phyloP scores from a whole-genome alignment of 64 coral and sea anemone species.

The Trachythela sp. region DNA sequence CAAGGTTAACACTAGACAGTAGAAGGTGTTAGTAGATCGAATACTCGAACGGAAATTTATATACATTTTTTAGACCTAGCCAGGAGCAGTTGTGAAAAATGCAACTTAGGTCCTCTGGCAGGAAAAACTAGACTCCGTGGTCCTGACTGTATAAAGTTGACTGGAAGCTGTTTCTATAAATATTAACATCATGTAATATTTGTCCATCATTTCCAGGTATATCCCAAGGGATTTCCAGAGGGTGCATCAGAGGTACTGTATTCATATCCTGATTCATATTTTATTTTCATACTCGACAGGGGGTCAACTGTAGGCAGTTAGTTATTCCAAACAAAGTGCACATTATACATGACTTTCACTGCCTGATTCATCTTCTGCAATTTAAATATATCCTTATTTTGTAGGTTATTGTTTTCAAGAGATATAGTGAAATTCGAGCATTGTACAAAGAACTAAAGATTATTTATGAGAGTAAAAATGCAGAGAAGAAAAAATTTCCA shows the following conservation, averaged over 20 bases:
- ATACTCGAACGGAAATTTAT: too few species aligned
- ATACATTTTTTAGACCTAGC: too few species aligned
- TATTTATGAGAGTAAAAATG: conserved; percentile 54
- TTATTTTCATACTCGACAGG: too few species aligned
- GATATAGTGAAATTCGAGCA: conserved; percentile 84
- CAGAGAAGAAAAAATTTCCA: conserved; percentile 55
- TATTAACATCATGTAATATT: not conserved
- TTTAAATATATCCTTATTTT: not conserved
- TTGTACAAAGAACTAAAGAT: conserved; percentile 70
- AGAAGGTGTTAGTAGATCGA: too few species aligned
- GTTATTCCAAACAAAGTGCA: not conserved
- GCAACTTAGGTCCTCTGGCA: too few species aligned
- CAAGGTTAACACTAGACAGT: too few species aligned
- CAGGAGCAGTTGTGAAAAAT: too few species aligned
- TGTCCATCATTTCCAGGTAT: conserved; percentile 35
- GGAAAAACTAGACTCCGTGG: too few species aligned
- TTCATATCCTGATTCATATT: not conserved
- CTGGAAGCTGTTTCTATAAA: not conserved
- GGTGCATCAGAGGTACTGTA: conserved; percentile 62
- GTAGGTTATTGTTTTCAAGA: conserved; percentile 79
- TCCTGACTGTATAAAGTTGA: not conserved
- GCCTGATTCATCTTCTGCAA: not conserved
- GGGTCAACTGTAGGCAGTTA: too few species aligned
- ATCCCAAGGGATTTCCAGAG: conserved; percentile 74
- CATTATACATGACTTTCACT: not conserved